Evolutionary conservation across 2,113 vertebrate species (phyloP), one percentile per base, ranked within the genome.

Genomic region (Oreochromis niloticus): DNA sequence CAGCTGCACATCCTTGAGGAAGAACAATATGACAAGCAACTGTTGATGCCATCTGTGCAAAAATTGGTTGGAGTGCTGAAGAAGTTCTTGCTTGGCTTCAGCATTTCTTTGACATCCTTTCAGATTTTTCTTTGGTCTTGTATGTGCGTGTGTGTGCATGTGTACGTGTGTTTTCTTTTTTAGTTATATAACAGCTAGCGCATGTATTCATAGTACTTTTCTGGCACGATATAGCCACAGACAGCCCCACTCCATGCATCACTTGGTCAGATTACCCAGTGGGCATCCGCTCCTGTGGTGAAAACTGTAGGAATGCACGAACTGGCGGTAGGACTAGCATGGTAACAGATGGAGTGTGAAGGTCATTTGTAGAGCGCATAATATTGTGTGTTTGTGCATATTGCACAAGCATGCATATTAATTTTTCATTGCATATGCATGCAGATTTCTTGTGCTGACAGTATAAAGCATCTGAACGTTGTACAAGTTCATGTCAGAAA

Each of bases 221-320:
- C 80, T 95, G 93, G 92, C 92, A 94, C 48, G 55, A 86, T 89
- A 83, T 86, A 75, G 75, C 88, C 83, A 63, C 83, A 87, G 87
- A 92, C 90, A 91, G 82, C 82, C 85, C 68, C 54, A 80, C 88
- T 91, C 92, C 88, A 94, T 93, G 95, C 91, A 91, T 95, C 93
- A 93, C 94, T 95, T 84, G 93, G 82, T 94, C 89, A 91, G 90
- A 95, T 95, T 94, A 90, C 92, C 95, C 94, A 87, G 86, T 92
- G 93, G 95, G 94, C 94, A 94, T 92, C 82, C 78, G 57, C 79
- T 93, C 90, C 90, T 86, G 85, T 54, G 88, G 89, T 80, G 85
- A 90, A 36, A 80, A 81, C 85, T 84, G 93, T 73, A 93, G 89
- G 61, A 94, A 81, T n/a, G 89, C 88, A 92, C 27, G n/a, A 92